Conservation (phyloP, 2,797 vertebrate genomes). For the Furcifer pardalis region DNA sequence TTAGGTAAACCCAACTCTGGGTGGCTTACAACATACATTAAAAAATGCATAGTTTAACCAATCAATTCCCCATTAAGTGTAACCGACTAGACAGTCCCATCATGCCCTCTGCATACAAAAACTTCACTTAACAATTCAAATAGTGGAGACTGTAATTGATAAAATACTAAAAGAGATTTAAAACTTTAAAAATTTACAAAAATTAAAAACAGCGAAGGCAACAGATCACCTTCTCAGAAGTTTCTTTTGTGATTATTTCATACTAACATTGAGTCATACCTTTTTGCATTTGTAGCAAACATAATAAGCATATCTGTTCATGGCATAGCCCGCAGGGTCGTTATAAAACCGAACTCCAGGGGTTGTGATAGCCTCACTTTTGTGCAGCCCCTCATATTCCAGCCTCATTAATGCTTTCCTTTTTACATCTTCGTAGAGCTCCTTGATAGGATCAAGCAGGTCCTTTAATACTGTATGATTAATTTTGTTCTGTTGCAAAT, state of each 20-base stretch:
- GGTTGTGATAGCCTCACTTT: constrained; percentile 98
- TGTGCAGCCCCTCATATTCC: constrained; percentile 97
- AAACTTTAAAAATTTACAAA: too few species aligned
- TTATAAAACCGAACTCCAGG: constrained; percentile 97
- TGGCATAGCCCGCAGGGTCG: constrained; percentile 97
- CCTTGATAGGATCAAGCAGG: constrained; percentile 96
- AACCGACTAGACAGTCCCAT: too few species aligned
- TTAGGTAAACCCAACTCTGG: too few species aligned
- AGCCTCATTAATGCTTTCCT: constrained; percentile 97
- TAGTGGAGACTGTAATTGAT: too few species aligned
- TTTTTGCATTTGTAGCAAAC: constrained; percentile 99
- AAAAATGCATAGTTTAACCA: too few species aligned
- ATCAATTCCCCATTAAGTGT: too few species aligned
- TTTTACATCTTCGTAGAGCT: constrained; percentile 97
- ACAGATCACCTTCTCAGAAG: constrained; percentile 2
- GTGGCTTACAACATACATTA: too few species aligned
- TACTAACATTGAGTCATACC: constrained; percentile 73
- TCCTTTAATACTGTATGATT: constrained; percentile 97
- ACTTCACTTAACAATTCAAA: too few species aligned
- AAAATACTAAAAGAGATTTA: too few species aligned
- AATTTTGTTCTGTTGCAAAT: constrained; percentile 93
- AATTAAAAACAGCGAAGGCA: too few species aligned
- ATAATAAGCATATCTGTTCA: constrained; percentile 99
- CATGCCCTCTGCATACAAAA: too few species aligned
- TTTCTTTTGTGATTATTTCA: not conserved